phyloP scores from a whole-genome alignment of 2,888 invertebrate species.

The Coenonympha glycerion region DNA sequence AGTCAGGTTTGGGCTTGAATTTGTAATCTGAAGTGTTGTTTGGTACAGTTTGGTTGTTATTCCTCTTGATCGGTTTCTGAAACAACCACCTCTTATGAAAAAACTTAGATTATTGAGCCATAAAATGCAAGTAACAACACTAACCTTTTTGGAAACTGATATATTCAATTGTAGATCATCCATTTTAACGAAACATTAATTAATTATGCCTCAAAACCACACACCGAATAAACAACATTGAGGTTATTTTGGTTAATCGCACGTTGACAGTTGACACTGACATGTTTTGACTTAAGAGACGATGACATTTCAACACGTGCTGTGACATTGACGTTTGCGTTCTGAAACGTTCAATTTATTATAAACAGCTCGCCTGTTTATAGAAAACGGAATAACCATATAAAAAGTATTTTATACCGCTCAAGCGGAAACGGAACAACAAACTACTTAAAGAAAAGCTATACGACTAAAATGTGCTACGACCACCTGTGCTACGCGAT shows the following conservation, averaged over 20 bases:
- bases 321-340: slow-evolving; percentile 2
- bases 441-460: no score
- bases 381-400: no score
- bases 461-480: no score
- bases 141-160: slow-evolving; percentile 53
- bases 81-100: background rate
- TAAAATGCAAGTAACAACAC: slow-evolving; percentile 18
- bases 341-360: no score
- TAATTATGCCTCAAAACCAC: slow-evolving; percentile 21
- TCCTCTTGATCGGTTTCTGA: slow-evolving; percentile 26
- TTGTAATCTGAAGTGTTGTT: slow-evolving; percentile 56
- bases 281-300: slow-evolving; percentile 17
- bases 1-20: slow-evolving; percentile 59
- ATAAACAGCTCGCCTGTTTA: no score
- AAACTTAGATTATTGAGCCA: background rate
- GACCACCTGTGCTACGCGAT: no score
- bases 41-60: slow-evolving; percentile 23
- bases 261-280: slow-evolving; percentile 40
- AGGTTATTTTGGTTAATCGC: slow-evolving; percentile 57
- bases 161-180: slow-evolving; percentile 73
- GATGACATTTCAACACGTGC: background rate
- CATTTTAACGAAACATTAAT: slow-evolving; percentile 46
- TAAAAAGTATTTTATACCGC: no score
- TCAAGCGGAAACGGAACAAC: no score
- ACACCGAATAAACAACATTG: slow-evolving; percentile 30